Conservation (phyloP, 2,797 vertebrate species). For the Chelonia mydas region DNA sequence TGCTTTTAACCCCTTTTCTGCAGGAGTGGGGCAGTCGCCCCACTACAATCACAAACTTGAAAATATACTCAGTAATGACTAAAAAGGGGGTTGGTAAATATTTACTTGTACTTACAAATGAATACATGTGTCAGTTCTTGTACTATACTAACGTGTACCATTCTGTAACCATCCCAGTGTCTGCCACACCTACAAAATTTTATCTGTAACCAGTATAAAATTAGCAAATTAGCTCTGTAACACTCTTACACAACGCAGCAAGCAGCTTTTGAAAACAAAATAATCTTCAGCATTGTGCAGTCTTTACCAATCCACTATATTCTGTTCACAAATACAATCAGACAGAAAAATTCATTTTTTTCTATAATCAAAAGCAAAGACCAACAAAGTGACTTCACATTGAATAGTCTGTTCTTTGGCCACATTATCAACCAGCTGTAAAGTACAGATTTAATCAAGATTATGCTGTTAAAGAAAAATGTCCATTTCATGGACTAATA, state of each 20-base stretch:
- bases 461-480: background rate
- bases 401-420: background rate
- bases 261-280: background rate
- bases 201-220: background rate
- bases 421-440: background rate
- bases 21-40: no score
- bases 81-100: background rate
- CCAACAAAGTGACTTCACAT: background rate
- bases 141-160: background rate
- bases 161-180: background rate
- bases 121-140: background rate
- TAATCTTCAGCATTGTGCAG: background rate
- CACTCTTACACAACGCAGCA: background rate
- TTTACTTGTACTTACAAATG: background rate
- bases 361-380: background rate
- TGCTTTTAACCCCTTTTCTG: no score
- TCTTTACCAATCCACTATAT: fast-evolving
- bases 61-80: background rate
- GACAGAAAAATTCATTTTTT: background rate
- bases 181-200: background rate
- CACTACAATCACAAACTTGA: background rate
- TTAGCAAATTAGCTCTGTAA: background rate
- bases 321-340: background rate
- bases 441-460: slow-evolving; percentile 2
- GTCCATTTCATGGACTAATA: background rate